A percentile compares a stretch with the other conserved stretches of the same genome.
Evolutionary conservation across 2,888 invertebrate species (phyloP).

Genomic region (Diplazon laetatorius): DNA sequence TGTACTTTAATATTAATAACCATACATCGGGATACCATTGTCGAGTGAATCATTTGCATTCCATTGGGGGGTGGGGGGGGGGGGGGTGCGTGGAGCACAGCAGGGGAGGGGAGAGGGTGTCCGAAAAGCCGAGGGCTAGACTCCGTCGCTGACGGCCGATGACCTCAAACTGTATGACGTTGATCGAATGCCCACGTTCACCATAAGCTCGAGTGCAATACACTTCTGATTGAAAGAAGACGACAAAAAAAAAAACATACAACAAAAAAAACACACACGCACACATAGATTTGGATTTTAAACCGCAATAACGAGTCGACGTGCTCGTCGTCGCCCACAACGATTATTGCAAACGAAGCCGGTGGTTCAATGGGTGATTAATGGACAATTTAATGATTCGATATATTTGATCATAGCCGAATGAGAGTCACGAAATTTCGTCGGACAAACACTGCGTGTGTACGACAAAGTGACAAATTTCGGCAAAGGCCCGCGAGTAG

Average conservation of each 20-base stretch:
- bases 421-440: constrained; percentile 27
- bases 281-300: neutral
- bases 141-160: no score
- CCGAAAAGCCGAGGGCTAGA: no score
- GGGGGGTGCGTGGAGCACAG: no score
- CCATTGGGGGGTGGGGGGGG: neutral
- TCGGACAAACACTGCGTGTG: constrained; percentile 53
- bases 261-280: neutral
- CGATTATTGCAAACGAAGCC: constrained; percentile 10
- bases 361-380: constrained; percentile 50
- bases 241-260: no score
- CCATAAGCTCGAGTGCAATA: neutral
- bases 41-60: constrained; percentile 40
- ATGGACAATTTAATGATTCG: constrained; percentile 58
- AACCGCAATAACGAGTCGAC: constrained; percentile 10
- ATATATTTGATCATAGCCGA: constrained; percentile 43
- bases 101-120: no score
- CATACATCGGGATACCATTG: constrained; percentile 67
- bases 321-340: constrained; percentile 20
- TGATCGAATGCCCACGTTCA: neutral
- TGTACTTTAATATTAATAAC: constrained; percentile 78
- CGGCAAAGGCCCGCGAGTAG: constrained; percentile 32
- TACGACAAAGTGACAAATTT: constrained; percentile 30
- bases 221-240: no score
- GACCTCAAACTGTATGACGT: neutral